Base-by-base conservation (phyloP, 2,888 invertebrate species). In the Cephus pulcher region DNA sequence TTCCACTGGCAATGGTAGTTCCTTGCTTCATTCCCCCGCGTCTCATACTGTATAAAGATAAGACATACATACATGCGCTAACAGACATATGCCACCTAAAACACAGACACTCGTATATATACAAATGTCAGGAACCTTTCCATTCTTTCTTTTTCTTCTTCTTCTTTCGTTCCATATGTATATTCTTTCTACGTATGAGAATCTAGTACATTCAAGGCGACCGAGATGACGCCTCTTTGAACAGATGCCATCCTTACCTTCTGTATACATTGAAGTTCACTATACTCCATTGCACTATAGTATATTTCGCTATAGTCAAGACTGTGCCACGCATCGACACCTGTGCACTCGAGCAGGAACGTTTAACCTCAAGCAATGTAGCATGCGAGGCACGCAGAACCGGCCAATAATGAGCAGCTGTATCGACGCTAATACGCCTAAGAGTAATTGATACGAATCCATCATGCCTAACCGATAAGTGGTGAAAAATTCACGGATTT, bases 401-500 rank as follows among this genome's bases (percentile, higher is more conserved):
- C 80, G 74, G 77, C 77, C 78, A 80, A 81, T 84, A 84, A 84
- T 83, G 83, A 79, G 76, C 76, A 76, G 76, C 79, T 79, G 74
- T 79, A 79, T 79, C 76, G 76, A 79, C 79, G 79, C 74, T 79
- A 79, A 79, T 79, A 79, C 70, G 76, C 79, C 82, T 81, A 80
- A 83, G 83, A 83, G 83, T 82, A 83, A 83, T 83, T 83, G 83
- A 81, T 83, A 82, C 82, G 82, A 82, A 83, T 83, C 82, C 82
- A 83, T 83, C 83, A 83, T 82, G 81, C 81, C 81, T 80, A 77
- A 80, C 75, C 71, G 75, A 78, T 78, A 75, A 78, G 35, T 71
- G 33, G 32, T 12, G 34, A 32, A 34, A 34, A 34, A 71, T 34
- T 71, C 71, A 78, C 75, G 78, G 74, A 77, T 77, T 75, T 74